Base-by-base conservation (phyloP, 2,113 vertebrate species). In the Gobiocypris rarus region DNA sequence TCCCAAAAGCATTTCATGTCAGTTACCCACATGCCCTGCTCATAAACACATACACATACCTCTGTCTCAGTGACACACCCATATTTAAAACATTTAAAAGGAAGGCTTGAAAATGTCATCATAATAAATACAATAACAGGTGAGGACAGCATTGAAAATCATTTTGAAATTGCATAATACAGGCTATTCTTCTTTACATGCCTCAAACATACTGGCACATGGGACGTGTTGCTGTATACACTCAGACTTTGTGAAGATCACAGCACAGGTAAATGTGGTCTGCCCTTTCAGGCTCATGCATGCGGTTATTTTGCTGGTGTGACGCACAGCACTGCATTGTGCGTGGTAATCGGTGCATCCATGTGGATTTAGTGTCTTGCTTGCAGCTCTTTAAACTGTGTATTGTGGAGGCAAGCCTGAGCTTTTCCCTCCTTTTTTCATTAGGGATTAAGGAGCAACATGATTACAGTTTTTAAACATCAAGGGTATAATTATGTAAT, bases 401-500 rank as follows among this genome's bases (percentile, higher is more conserved):
- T 63, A 26, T 67, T 67, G 43, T 31, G 17, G 26, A 67, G 78
- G 59, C 56, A 67, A 81, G 41, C 45, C 78, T 50, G 19, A 81
- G 61, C 78, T 50, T 52, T 81, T 54, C 48, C 48, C 73, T 75
- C 73, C 24, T 54, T 54, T 75, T 17, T 54, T 65, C 78, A 50
- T 67, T 34, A 50, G 26, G 43, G 10, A 50, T 45, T 13, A 61
- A 67, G 43, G 43, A 65, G 43, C 43, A 52, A n/a, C 17, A 26
- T 34, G 43, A 81, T 81, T 81, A 78, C 19, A 52, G 77, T 45
- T 63, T 80, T 61, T 80, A 50, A 65, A 65, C 77, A 50, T 11
- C 41, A 81, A 24, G 45, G 61, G 5, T 67, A 34, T 81, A 67
- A 67, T 81, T 81, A 52, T 81, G 76, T 45, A 79, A 81, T 81